Evolutionary conservation across 2,888 invertebrate genomes (phyloP), one percentile per base, ranked within the genome.

Genomic region (Acanthopleura granulata): DNA sequence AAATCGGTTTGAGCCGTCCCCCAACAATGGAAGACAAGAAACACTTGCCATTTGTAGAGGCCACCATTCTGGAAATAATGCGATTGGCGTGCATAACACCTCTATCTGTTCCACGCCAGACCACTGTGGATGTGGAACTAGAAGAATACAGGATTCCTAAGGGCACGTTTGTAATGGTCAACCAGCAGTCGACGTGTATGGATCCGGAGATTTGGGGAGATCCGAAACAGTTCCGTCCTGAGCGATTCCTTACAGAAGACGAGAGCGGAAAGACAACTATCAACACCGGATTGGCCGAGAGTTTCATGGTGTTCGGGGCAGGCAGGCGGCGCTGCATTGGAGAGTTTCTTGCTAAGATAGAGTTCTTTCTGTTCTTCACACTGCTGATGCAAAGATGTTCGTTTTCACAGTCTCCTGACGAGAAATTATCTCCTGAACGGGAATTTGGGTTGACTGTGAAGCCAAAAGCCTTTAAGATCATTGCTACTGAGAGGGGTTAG

Each of bases 181-280:
- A 71, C 49, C 27, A 40, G 40, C 30, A 16, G 15, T 49, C 40
- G 14, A 71, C 50, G 71, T 49, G 50, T 40, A 71, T 16, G n/a
- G 71, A 71, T 30, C 30, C 40, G 16, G 22, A 25, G 18, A 40
- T 30, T 71, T 71, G 71, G 71, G 71, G 71, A 16, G 71, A 71
- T n/a, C 71, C 71, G 49, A 40, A 71, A 6, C 3, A 14, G 18
- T 71, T 71, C 71, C 16, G 49, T 9, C 71, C 71, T 1, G 71
- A 71, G 11, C 30, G 71, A 14, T 71, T 71, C 71, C 25, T 66
- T 1, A 27, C 18, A 6, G 16, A 18, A 27, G 22, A 6, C 66
- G 66, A 66, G 3, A 14, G 16, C 6, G 66, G 66, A 16, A 14
- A 27, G 16, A 27, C 6, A 15, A 15, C 16, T 6, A 66, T 66